Percentiles rank a stretch among this genome's conserved stretches.
phyloP scores from a whole-genome alignment of 2,888 invertebrate genomes.

The Hirtodrosophila alboralis region DNA sequence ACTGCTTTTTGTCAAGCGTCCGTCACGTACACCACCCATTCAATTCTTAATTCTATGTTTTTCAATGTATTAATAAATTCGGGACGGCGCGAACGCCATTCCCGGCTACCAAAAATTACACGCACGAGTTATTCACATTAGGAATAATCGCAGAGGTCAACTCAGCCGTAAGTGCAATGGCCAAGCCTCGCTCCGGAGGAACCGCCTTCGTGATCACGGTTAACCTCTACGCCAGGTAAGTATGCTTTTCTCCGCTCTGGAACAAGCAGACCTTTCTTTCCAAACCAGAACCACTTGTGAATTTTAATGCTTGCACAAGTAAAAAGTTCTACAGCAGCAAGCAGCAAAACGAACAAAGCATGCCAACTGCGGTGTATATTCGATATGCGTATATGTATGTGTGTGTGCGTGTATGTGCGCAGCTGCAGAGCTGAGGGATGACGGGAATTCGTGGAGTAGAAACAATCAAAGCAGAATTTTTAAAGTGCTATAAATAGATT shows the following conservation, averaged over 20 bases:
- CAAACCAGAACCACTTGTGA: conserved; percentile 32
- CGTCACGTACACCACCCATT: too few species aligned
- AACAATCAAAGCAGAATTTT: too few species aligned
- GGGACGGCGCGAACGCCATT: conserved; percentile 74
- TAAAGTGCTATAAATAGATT: too few species aligned
- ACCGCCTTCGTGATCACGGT: conserved; percentile 78
- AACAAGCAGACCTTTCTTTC: background rate
- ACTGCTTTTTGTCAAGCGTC: too few species aligned
- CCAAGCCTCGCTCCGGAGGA: conserved; percentile 75
- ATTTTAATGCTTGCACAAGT: conserved; percentile 12
- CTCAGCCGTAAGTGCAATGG: conserved; percentile 71
- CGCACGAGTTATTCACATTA: conserved; percentile 74
- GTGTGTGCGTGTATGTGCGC: too few species aligned
- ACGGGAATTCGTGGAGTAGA: too few species aligned
- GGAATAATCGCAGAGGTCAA: conserved; percentile 77
- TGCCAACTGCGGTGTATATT: too few species aligned
- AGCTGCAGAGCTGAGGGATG: too few species aligned
- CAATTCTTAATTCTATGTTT: too few species aligned
- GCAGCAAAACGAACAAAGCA: conserved; percentile 11
- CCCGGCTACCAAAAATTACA: conserved; percentile 75
- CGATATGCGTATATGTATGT: too few species aligned
- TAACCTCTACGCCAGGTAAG: conserved; percentile 78
- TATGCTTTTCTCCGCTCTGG: conserved; percentile 43
- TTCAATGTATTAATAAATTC: conserved; percentile 32
- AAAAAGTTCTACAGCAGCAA: background rate